Conservation (phyloP, 2,888 invertebrate genomes). For the Lepidonotus clava region DNA sequence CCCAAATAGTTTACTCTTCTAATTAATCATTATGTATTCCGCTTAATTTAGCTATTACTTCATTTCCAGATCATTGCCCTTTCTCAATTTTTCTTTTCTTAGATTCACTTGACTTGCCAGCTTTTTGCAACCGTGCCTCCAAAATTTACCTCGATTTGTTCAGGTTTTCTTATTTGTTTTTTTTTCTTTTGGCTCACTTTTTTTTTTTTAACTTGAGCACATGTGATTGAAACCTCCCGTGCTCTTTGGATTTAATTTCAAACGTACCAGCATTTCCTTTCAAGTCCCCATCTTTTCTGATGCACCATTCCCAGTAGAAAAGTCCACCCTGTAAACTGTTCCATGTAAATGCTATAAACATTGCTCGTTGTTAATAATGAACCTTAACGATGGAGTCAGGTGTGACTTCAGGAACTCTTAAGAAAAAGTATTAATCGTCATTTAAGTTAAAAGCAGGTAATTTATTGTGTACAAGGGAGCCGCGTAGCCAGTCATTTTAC, state of each 20-base stretch:
- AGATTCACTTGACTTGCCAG: too few species aligned
- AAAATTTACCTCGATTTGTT: too few species aligned
- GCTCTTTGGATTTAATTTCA: conserved; percentile 2
- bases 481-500: neutral
- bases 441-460: neutral
- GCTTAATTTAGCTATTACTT: too few species aligned
- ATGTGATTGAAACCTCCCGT: conserved; percentile 37
- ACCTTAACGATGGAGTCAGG: neutral
- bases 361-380: neutral
- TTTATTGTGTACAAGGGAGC: conserved; percentile 19
- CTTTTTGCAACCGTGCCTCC: too few species aligned
- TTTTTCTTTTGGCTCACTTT: neutral
- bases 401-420: conserved; percentile 19
- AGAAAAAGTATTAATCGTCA: conserved; percentile 26
- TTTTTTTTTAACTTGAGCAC: neutral
- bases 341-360: conserved; percentile 26
- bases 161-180: neutral
- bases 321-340: neutral
- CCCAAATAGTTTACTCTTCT: too few species aligned
- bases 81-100: too few species aligned
- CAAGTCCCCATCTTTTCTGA: neutral
- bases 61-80: too few species aligned
- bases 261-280: neutral
- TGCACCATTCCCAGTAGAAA: neutral
- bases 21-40: too few species aligned